phyloP scores from a whole-genome alignment of 2,113 vertebrate genomes.

The Nannospalax galili region DNA sequence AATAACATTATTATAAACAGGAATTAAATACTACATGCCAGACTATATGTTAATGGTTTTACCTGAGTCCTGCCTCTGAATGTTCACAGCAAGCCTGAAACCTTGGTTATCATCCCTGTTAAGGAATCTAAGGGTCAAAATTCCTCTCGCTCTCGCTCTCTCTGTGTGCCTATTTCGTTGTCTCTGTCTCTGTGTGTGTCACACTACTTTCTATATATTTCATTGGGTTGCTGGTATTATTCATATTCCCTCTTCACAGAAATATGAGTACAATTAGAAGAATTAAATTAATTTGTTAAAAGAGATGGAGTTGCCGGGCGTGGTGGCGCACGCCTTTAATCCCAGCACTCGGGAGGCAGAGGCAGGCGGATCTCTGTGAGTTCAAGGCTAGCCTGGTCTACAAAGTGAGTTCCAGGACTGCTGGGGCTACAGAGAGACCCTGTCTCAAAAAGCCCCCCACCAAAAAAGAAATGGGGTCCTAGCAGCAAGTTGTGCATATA shows the following conservation, averaged over 20 bases:
- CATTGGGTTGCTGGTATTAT: background rate
- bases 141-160: background rate
- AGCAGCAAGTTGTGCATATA: background rate
- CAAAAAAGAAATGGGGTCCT: no score
- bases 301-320: no score
- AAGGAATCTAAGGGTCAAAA: background rate
- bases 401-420: no score
- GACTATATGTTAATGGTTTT: background rate
- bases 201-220: background rate
- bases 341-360: no score
- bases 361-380: no score
- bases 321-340: no score
- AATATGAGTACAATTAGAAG: background rate
- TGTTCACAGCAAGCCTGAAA: background rate
- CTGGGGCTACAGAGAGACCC: no score
- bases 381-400: no score
- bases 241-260: background rate
- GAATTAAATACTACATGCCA: background rate
- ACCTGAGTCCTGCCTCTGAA: background rate
- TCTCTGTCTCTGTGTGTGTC: rapidly evolving
- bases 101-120: background rate
- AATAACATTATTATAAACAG: background rate
- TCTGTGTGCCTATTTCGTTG: background rate
- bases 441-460: no score
- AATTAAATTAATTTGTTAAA: background rate